Conservation (phyloP, 1,140 invertebrate species). For the Triops cancriformis region DNA sequence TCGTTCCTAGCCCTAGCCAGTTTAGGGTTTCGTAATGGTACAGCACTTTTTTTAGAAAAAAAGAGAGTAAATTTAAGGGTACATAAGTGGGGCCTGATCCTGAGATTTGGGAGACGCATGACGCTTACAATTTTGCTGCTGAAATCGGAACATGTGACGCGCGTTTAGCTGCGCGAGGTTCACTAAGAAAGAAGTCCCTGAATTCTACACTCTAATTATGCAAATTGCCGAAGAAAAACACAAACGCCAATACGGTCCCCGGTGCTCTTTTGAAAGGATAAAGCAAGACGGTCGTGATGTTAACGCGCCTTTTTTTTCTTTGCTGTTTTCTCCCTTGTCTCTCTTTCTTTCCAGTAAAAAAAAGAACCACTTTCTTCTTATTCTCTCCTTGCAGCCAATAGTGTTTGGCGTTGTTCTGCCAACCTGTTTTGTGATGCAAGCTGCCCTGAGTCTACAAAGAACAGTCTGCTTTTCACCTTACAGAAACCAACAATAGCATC, state of each 20-base stretch:
- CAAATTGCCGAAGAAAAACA: neutral
- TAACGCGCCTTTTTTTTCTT: neutral
- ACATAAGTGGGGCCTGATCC: neutral
- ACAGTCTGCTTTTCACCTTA: neutral
- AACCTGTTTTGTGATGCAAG: constrained; percentile 7
- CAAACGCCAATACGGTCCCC: neutral
- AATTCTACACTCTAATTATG: neutral
- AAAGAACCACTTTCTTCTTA: neutral
- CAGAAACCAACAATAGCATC: neutral
- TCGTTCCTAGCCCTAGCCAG: neutral
- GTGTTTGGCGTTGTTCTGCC: neutral
- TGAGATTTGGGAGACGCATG: neutral
- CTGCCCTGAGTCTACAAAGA: neutral
- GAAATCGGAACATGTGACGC: neutral
- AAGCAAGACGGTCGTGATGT: neutral
- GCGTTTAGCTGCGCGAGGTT: neutral
- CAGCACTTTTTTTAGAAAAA: neutral
- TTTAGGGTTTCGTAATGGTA: neutral
- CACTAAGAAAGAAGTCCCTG: neutral
- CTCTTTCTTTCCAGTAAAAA: neutral
- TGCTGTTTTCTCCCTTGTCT: neutral
- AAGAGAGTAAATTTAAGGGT: neutral
- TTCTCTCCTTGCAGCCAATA: neutral
- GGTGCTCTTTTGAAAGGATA: neutral
- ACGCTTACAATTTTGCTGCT: neutral